Percentiles rank a stretch among this genome's conserved stretches.
These are phyloP conservation scores for Nasonia longicornis DNA, from an alignment of 1,140 invertebrate genomes.

Conservation along the genomic window DNA sequence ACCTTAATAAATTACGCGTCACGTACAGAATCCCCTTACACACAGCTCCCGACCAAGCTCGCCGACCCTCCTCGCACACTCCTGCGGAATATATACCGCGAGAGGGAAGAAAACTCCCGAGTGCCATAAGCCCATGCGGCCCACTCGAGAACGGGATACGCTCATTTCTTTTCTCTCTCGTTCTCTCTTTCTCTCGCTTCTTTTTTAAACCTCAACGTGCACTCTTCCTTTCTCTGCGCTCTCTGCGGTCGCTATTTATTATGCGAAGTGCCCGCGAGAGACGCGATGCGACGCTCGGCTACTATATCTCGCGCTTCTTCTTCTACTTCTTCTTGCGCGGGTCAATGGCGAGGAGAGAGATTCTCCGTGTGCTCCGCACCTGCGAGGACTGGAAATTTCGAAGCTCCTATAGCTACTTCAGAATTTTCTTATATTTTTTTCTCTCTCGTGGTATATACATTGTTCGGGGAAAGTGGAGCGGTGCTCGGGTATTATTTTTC, in stretches of 20 bases:
- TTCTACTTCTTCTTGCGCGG: background rate
- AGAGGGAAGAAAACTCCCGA: constrained; percentile 12
- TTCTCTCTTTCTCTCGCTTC: background rate
- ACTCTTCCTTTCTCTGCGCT: constrained; percentile 14
- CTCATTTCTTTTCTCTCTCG: constrained; percentile 16
- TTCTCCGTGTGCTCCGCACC: background rate
- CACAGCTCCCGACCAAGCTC: background rate
- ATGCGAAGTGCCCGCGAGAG: constrained; percentile 39
- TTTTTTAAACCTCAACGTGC: background rate
- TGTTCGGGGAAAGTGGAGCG: background rate
- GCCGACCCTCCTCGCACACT: background rate
- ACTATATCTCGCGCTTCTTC: constrained; percentile 7
- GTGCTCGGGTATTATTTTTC: background rate
- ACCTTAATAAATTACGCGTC: background rate
- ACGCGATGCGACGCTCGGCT: background rate
- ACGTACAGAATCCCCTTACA: background rate
- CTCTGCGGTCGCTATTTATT: constrained; percentile 39
- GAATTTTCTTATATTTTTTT: constrained; percentile 1
- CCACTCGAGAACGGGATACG: constrained; percentile 27
- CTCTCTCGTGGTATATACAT: no score
- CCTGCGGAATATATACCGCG: background rate
- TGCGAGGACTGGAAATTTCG: constrained; percentile 19
- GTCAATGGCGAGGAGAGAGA: background rate
- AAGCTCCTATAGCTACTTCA: background rate
- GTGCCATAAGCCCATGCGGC: constrained; percentile 29